Percentiles rank a stretch among this genome's conserved stretches.
These are phyloP conservation scores for Trichonephila clavipes DNA, from an alignment of 1,140 invertebrate genomes.

Conservation along the genomic window DNA sequence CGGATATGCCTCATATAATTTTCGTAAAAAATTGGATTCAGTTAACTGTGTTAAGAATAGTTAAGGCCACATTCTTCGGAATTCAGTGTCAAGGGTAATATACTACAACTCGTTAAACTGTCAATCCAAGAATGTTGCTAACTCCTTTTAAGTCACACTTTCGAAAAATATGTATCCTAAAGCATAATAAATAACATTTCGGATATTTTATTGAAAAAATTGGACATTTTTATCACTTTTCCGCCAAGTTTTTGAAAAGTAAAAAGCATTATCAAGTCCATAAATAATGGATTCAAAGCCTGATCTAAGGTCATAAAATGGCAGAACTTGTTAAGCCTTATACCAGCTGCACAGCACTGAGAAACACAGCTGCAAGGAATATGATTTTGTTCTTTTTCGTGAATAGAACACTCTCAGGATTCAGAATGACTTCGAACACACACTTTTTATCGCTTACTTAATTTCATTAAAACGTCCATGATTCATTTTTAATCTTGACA, in stretches of 20 bases:
- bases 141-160: not conserved
- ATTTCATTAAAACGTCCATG: not conserved
- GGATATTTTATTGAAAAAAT: not conserved
- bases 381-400: constrained; percentile 5
- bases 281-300: not conserved
- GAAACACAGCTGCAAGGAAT: constrained; percentile 5
- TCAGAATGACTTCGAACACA: not conserved
- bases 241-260: not conserved
- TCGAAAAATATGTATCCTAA: not conserved
- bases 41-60: not conserved
- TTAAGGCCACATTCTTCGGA: not conserved
- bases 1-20: not conserved
- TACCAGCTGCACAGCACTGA: not conserved
- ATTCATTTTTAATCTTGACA: constrained; percentile 11
- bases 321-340: not conserved
- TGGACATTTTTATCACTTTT: constrained; percentile 17
- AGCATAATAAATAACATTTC: not conserved
- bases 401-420: not conserved
- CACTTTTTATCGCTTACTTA: not conserved
- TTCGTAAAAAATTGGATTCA: not conserved
- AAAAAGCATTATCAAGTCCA: not conserved
- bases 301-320: not conserved
- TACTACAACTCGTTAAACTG: not conserved
- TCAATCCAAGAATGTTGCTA: not conserved
- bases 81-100: not conserved